A percentile compares a stretch with the other conserved stretches of the same genome.
phyloP scores from a whole-genome alignment of 1,140 invertebrate species.

The Orchesella cincta region DNA sequence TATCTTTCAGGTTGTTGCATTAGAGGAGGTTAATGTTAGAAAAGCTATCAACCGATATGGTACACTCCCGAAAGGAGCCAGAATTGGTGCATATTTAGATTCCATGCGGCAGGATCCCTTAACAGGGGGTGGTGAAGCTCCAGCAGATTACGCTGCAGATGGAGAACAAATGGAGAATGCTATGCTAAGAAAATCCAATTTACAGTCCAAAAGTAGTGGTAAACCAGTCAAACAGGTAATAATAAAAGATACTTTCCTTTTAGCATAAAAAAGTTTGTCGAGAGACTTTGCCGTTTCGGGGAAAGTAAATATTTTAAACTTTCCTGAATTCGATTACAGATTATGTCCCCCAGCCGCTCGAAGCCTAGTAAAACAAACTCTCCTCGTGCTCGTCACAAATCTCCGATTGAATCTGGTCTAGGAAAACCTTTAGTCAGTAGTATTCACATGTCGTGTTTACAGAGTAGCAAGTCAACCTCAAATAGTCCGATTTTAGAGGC shows the following conservation, averaged over 20 bases:
- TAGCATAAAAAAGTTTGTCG: conserved; percentile 14
- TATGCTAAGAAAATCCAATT: conserved; percentile 49
- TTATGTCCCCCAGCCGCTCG: conserved; percentile 46
- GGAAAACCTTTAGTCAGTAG: conserved; percentile 8
- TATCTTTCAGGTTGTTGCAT: conserved; percentile 76
- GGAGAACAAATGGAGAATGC: conserved; percentile 30
- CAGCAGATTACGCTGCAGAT: conserved; percentile 56
- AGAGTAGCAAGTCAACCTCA: conserved; percentile 51
- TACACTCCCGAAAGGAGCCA: conserved; percentile 89
- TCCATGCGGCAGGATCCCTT: conserved; percentile 69
- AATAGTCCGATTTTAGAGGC: conserved; percentile 47
- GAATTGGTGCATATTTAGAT: conserved; percentile 87
- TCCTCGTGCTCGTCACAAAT: conserved; percentile 45
- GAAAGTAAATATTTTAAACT: no score
- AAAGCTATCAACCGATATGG: conserved; percentile 95
- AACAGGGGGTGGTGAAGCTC: conserved; percentile 61
- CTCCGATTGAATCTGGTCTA: conserved; percentile 34
- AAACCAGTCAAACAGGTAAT: conserved; percentile 49
- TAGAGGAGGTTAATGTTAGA: conserved; percentile 96
- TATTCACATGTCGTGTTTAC: conserved; percentile 18
- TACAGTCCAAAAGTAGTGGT: conserved; percentile 51
- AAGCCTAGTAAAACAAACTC: conserved; percentile 44
- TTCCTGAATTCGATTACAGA: no score
- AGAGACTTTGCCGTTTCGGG: no score
- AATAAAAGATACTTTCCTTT: no score